phyloP scores from a whole-genome alignment of 1,140 invertebrate species.

The Alviniconcha marisindica region DNA sequence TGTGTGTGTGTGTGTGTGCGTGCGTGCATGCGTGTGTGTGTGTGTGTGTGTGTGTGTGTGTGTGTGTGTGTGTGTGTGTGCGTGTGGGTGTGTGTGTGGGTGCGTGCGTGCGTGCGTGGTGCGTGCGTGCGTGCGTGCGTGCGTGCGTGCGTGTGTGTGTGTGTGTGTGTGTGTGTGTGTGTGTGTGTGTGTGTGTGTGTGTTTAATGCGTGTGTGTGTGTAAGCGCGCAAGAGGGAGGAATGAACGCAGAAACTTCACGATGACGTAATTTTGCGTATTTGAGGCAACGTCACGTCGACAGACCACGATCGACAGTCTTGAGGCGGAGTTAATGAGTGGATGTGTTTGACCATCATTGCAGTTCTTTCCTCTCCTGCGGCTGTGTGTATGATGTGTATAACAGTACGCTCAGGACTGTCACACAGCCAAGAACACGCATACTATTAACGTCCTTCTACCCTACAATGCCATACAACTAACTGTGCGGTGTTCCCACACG shows the following conservation, averaged over 20 bases:
- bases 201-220: neutral
- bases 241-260: neutral
- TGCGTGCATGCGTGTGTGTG: conserved; percentile 33
- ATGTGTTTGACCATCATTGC: too few relatives aligned
- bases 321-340: too few relatives aligned
- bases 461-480: too few relatives aligned
- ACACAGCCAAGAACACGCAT: too few relatives aligned
- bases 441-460: too few relatives aligned
- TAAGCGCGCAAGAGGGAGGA: neutral
- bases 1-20: conserved; percentile 12
- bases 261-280: too few relatives aligned
- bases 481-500: too few relatives aligned
- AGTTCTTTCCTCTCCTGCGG: too few relatives aligned
- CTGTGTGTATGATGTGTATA: too few relatives aligned
- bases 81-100: conserved; percentile 2
- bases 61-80: conserved; percentile 33
- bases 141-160: neutral
- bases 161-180: neutral
- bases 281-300: too few relatives aligned
- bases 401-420: too few relatives aligned
- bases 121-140: conserved; percentile 2
- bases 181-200: neutral
- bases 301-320: too few relatives aligned
- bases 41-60: conserved; percentile 34
- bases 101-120: neutral